These are phyloP conservation scores for Thymelicus acteon DNA, from an alignment of 2,888 invertebrate species.

Conservation along the genomic window DNA sequence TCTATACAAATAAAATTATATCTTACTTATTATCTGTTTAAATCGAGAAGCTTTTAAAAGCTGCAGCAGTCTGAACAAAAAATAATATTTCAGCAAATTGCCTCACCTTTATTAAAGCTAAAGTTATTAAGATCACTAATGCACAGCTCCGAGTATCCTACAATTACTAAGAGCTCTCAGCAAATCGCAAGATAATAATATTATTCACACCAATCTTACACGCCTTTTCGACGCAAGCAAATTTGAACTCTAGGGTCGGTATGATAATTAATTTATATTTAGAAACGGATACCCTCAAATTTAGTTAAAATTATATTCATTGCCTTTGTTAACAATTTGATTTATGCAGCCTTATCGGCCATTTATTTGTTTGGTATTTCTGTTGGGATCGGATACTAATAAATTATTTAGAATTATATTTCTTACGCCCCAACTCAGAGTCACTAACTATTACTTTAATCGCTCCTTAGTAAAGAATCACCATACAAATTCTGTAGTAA, in stretches of 20 bases:
- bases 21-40: neutral
- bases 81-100: constrained; percentile 3
- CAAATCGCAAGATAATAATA: constrained; percentile 22
- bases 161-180: constrained; percentile 25
- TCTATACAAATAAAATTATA: too few species aligned
- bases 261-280: constrained; percentile 10
- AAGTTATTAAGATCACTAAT: constrained; percentile 31
- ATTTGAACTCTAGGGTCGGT: constrained; percentile 8
- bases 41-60: neutral
- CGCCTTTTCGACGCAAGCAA: constrained; percentile 7
- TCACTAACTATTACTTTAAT: too few species aligned
- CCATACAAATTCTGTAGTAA: too few species aligned
- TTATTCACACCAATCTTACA: constrained; percentile 19
- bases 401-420: too few species aligned
- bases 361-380: too few species aligned
- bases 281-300: neutral
- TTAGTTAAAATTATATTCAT: too few species aligned
- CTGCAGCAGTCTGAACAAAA: neutral
- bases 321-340: constrained; percentile 6
- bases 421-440: too few species aligned
- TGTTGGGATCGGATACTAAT: too few species aligned
- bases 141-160: constrained; percentile 27
- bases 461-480: too few species aligned
- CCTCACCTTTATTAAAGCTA: constrained; percentile 20
- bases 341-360: neutral